These are phyloP conservation scores for Drosophila subobscura DNA, from an alignment of 1,140 invertebrate genomes.

Conservation along the genomic window DNA sequence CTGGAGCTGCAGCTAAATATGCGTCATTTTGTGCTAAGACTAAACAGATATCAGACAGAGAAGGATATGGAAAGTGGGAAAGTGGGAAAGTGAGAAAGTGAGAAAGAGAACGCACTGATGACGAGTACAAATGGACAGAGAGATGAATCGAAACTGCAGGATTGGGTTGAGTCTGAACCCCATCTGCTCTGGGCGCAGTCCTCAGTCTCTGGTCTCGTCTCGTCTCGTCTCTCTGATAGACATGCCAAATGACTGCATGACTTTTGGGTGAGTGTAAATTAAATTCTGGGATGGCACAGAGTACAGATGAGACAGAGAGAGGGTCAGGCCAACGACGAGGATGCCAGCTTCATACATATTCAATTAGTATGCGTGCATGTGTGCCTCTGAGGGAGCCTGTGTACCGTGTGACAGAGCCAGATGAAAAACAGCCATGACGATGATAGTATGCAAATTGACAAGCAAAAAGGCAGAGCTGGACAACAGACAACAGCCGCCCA, in stretches of 20 bases:
- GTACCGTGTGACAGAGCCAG: conserved; percentile 28
- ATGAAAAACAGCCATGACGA: conserved; percentile 81
- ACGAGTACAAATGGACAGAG: conserved; percentile 75
- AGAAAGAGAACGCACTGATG: conserved; percentile 47
- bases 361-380: conserved; percentile 69
- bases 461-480: conserved; percentile 70
- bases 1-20: conserved; percentile 79
- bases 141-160: conserved; percentile 67
- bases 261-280: conserved; percentile 81
- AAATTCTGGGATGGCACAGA: conserved; percentile 64
- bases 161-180: conserved; percentile 47
- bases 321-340: conserved; percentile 43
- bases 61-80: conserved; percentile 7
- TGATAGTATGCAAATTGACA: conserved; percentile 82
- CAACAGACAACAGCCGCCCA: conserved; percentile 44
- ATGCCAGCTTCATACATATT: conserved; percentile 78
- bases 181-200: background rate
- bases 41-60: conserved; percentile 45
- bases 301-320: conserved; percentile 35
- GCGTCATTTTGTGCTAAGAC: conserved; percentile 77
- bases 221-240: conserved; percentile 65
- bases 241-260: conserved; percentile 80
- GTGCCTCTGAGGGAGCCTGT: conserved; percentile 26
- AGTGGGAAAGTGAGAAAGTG: conserved; percentile 12
- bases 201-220: conserved; percentile 14